Evolutionary conservation across 2,797 vertebrate species (phyloP).

Genomic region (Spondyliosoma cantharus): DNA sequence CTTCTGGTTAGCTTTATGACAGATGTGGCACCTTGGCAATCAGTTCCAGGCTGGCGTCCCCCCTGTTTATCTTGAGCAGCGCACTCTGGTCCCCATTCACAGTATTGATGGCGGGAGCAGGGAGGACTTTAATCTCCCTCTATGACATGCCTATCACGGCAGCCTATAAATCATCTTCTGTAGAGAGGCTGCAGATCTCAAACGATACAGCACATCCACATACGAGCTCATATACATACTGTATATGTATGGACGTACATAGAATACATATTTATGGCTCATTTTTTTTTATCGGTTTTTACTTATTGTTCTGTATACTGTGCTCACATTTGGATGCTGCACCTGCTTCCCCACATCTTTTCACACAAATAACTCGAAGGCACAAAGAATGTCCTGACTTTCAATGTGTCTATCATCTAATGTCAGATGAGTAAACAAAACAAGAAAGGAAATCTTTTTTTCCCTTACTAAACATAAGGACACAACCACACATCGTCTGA

Average conservation of each 20-base stretch:
- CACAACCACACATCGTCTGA: too few relatives aligned
- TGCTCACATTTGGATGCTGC: not conserved
- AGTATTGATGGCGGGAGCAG: slow-evolving; percentile 60
- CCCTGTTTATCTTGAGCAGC: slow-evolving; percentile 54
- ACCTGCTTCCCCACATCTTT: not conserved
- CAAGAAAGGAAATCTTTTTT: too few relatives aligned
- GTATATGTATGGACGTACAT: too few relatives aligned
- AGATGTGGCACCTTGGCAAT: slow-evolving; percentile 61
- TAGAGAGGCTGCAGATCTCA: slow-evolving; percentile 5
- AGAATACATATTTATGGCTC: not conserved
- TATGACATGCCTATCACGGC: slow-evolving; percentile 38
- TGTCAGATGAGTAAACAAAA: too few relatives aligned
- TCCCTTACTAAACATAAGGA: too few relatives aligned
- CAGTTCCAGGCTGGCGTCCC: slow-evolving; percentile 47
- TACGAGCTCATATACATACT: not conserved
- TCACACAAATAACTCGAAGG: not conserved
- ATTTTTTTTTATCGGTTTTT: slow-evolving; percentile 3
- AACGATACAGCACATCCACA: not conserved
- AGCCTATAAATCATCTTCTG: slow-evolving; percentile 56
- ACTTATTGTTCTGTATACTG: too few relatives aligned
- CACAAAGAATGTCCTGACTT: not conserved
- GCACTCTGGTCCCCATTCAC: slow-evolving; percentile 41
- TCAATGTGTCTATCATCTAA: not conserved
- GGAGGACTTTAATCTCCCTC: slow-evolving; percentile 60
- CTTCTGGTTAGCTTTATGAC: slow-evolving; percentile 62